Base-by-base conservation (phyloP, 2,113 vertebrate genomes). In the Dendrocopos noguchii region DNA sequence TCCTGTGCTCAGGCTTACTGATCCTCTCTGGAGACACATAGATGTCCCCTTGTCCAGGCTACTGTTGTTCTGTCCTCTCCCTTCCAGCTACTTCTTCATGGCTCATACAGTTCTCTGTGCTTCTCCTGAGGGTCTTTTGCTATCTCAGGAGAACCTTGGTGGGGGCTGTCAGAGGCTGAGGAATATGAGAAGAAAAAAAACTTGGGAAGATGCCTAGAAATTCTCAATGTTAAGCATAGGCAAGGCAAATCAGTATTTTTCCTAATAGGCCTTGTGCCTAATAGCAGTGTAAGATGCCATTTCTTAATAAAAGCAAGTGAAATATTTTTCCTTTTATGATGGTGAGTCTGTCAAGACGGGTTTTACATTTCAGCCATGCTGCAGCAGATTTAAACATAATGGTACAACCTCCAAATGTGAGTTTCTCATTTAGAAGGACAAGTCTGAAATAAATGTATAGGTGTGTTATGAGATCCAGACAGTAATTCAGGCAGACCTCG, bases 361-460 rank as follows among this genome's bases (percentile, higher is more conserved):
- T 91, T 71, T 71, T 42, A 29, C 11, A 4, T 90, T 80, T 93
- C 72, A 76, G 3, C 47, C 4, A 0, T 4, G 44, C 75, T 82
- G 81, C 42, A 74, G 31, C 52, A 67, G 52, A 84, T 84, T 73
- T 91, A 52, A 73, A 76, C 0, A 0, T 88, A 87, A 39, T 2
- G 9, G 25, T 84, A 21, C 46, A 57, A 66, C 39, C 91, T 82
- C 22, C 21, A 60, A 60, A 77, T 79, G 64, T 0, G 11, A 55
- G 34, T 53, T 84, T 73, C 81, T 82, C 25, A 14, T 74, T 84
- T 82, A 77, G 63, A 76, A 91, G 64, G 67, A 80, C 46, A 77
- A 89, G 7, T 39, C 71, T 70, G 63, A 91, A 91, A 74, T 60
- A 84, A 87, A 89, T 77, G 42, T 88, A 6, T 64, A 4, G 47